Evolutionary conservation across 1,140 invertebrate genomes (phyloP), one percentile per base, ranked within the genome.

Genomic region (Pissodes strobi): DNA sequence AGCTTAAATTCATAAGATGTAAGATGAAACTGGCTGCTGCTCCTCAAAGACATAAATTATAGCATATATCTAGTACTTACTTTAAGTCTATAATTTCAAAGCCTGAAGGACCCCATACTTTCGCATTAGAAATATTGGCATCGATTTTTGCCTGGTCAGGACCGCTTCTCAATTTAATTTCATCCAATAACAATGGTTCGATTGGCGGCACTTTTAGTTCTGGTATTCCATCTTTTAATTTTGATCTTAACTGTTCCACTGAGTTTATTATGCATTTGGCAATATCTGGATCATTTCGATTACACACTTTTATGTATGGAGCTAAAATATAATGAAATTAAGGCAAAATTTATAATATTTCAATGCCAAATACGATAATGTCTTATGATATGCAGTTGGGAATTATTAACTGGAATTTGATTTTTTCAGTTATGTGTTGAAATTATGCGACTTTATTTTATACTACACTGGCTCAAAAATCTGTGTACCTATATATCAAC

Each of bases 281-380:
- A 23, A 88, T 79, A 6, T 87, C 77, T 0, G 85, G 84, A 71
- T 88, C 84, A 38, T 79, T 82, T 62, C 83, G 81, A 68, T 82
- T 85, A 69, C 87, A 89, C 41, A 86, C 73, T 70, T 87, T 84
- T 62, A 89, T 88, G 71, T 87, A 89, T 9, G 85, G 74, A n/a
- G 88, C 88, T 89, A 41, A 62, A 71, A 70, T 8, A n/a, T n/a
- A 43, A 27, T n/a, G n/a, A n/a, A n/a, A n/a, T n/a, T n/a, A n/a
- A n/a, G n/a, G n/a, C n/a, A 34, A 53, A 10, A 43, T 1, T n/a
- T n/a, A n/a, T n/a, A n/a, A n/a, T n/a, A n/a, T n/a, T n/a, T n/a
- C n/a, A n/a, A n/a, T n/a, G n/a, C n/a, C n/a, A n/a, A n/a, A n/a
- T n/a, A n/a, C n/a, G n/a, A n/a, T n/a, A n/a, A n/a, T n/a, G n/a